Evolutionary conservation across 2,888 invertebrate genomes (phyloP), one percentile per base, ranked within the genome.

Genomic region (Pterostichus niger): DNA sequence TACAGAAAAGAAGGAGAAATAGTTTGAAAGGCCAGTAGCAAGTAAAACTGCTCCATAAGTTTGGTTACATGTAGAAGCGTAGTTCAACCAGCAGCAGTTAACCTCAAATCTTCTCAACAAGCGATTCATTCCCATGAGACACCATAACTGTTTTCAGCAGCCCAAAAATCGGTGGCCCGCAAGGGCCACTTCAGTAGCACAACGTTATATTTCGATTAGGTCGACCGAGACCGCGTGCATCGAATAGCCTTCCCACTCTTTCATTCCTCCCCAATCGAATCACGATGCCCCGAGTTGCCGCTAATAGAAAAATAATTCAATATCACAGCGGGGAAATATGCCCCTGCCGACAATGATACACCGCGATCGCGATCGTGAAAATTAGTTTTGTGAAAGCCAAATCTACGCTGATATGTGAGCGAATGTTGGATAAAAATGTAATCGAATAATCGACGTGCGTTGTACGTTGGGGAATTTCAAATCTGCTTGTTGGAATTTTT

Each of bases 231-330:
- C 75, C 75, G 52, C 52, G 75, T 75, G 75, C 75, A 75, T 75
- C 75, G 24, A 75, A 75, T 75, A 52, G 49, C 52, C 49, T n/a
- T 4, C 68, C 61, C 24, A 24, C 24, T 40, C 40, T 40, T 40
- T 17, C 56, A 17, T 6, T 35, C 40, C 68, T 17, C 49, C 52
- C 31, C 17, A 73, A 73, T 73, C 75, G 75, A 52, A 73, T 44
- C 73, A 44, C 71, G n/a, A 3, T n/a, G 73, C 44, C 71, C 44
- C 17, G 11, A 31, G 61, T 15, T 46, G 13, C n/a, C 52, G 75
- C 75, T 75, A 75, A 75, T 75, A 75, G 75, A 75, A 75, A 75
- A 75, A 75, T 75, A 49, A 75, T 75, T 75, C 75, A 75, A 75
- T 75, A 75, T 52, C 49, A 13, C 75, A 10, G 31, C 33, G 35